Percentiles rank a stretch among this genome's conserved stretches.
Evolutionary conservation across 2,113 vertebrate genomes (phyloP).

Genomic region (Marmota flaviventris): DNA sequence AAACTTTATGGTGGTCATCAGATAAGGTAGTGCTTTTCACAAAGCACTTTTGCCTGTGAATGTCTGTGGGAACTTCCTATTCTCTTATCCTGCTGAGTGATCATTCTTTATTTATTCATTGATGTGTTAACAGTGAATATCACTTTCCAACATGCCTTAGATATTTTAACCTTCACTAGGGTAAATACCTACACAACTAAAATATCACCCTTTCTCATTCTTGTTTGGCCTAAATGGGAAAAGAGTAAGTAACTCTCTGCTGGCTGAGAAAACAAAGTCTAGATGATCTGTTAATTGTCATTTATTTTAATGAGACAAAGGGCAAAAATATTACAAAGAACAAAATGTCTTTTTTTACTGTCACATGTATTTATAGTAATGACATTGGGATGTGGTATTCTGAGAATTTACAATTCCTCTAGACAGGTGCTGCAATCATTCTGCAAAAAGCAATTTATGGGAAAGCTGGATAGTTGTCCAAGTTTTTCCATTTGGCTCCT

Average conservation of each 20-base stretch:
- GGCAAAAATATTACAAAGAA: background rate
- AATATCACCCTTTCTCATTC: background rate
- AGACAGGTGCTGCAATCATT: constrained; percentile 4
- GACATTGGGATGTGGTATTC: background rate
- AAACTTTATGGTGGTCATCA: background rate
- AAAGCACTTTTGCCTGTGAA: background rate
- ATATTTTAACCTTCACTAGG: constrained; percentile 41
- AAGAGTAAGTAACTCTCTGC: background rate
- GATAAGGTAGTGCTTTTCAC: background rate
- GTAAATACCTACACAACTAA: background rate
- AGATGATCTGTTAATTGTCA: background rate
- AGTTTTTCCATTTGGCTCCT: background rate
- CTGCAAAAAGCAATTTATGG: constrained; percentile 36
- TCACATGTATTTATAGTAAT: background rate
- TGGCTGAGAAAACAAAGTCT: background rate
- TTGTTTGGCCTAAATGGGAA: constrained; percentile 37
- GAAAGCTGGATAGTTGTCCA: constrained; percentile 16
- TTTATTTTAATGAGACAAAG: constrained; percentile 40
- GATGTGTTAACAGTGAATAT: background rate
- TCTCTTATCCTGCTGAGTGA: background rate
- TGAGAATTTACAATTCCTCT: constrained; percentile 23
- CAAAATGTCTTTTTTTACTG: background rate
- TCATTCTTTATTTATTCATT: constrained; percentile 30
- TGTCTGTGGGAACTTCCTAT: background rate
- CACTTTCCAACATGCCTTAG: constrained; percentile 6